Base-by-base conservation (phyloP, 2,797 vertebrate species). In the Carapus acus region DNA sequence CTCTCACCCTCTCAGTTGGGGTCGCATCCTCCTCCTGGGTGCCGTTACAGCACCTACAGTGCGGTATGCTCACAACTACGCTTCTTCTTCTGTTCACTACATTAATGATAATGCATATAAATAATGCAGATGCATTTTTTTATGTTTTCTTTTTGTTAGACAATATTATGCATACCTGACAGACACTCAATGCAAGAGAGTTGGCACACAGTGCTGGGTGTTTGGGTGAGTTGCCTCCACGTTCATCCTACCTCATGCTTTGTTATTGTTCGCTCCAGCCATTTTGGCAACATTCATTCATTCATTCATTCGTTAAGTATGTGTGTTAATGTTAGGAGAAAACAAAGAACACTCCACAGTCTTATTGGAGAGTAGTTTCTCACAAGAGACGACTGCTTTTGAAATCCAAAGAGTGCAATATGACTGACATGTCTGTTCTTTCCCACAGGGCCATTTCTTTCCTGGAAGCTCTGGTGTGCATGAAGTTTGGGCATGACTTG, bases 121-220 rank as follows among this genome's bases (percentile, higher is more conserved):
- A 41, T 6, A 15, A 8, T n/a, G n/a, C n/a, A 14, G 2, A 22
- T 17, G 7, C 1, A 2, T 8, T 3, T 19, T 16, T 59, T 63
- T 1, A n/a, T n/a, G n/a, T 62, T 45, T 2, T 34, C 48, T 2
- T 47, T 62, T 48, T 82, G 79, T 43, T 80, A 98, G 96, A 73
- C 95, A 98, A 50, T 98, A 97, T 79, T 98, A 96, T 14, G 96
- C 93, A 1, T 98, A 98, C 77, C 87, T 98, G 74, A 98, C 96
- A 14, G 96, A 98, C 67, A 93, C 93, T 1, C 93, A 91, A 74
- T 98, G 96, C 85, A 98, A 97, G 64, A 86, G 94, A 15, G 94
- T 98, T 31, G 96, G 96, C 34, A 97, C 94, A 6, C 96, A 98
- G 76, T 97, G 96, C 83, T 98, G 96, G 96, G 93, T 98, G 47